Percentiles rank a stretch among this genome's conserved stretches.
These are phyloP conservation scores for Tuta absoluta DNA, from an alignment of 2,888 invertebrate species.

Conservation along the genomic window DNA sequence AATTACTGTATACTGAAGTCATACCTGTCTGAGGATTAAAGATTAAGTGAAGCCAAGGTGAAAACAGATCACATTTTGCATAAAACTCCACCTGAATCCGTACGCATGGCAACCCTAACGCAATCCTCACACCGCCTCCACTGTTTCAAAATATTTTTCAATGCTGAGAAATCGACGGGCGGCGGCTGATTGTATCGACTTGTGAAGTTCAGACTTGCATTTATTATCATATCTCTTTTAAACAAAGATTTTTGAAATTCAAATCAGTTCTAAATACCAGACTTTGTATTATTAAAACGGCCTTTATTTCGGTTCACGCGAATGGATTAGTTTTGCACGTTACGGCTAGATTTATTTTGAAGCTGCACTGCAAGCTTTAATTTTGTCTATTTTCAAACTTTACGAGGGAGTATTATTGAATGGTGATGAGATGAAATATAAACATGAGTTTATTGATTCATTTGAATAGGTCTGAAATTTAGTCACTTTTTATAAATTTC, in stretches of 20 bases:
- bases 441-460: too few relatives aligned
- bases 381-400: too few relatives aligned
- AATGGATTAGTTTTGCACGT: not conserved
- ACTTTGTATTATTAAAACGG: slow-evolving; percentile 5
- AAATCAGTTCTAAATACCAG: not conserved
- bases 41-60: too few relatives aligned
- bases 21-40: too few relatives aligned
- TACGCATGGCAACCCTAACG: slow-evolving; percentile 12
- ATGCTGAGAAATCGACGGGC: slow-evolving; percentile 22
- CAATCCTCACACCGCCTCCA: slow-evolving; percentile 29
- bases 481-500: too few relatives aligned
- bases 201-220: slow-evolving; percentile 22
- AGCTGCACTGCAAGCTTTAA: not conserved
- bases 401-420: too few relatives aligned
- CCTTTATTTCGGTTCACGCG: not conserved
- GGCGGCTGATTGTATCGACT: slow-evolving; percentile 26
- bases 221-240: slow-evolving; percentile 24
- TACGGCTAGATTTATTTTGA: not conserved
- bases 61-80: too few relatives aligned
- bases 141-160: slow-evolving; percentile 38
- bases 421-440: too few relatives aligned
- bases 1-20: too few relatives aligned
- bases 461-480: too few relatives aligned
- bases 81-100: not conserved
- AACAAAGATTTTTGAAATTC: slow-evolving; percentile 9